Percentiles rank a stretch among this genome's conserved stretches.
Evolutionary conservation across 1,140 invertebrate genomes (phyloP).

Genomic region (Neoseiulus cucumeris): DNA sequence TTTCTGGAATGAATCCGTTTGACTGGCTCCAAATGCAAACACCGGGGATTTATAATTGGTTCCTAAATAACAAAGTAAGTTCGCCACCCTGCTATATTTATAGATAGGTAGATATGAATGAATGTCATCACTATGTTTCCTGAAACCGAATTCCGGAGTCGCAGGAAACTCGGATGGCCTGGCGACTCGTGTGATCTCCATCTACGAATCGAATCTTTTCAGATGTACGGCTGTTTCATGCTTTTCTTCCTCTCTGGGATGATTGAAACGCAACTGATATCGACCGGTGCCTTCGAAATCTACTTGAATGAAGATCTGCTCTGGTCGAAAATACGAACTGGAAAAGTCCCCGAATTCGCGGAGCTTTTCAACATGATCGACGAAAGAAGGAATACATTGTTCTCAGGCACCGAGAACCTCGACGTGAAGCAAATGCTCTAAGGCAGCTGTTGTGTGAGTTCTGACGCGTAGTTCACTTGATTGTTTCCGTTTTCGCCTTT

Average conservation of each 20-base stretch:
- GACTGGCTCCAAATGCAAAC: neutral
- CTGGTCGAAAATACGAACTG: constrained; percentile 95
- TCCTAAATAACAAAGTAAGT: neutral
- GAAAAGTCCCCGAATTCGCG: constrained; percentile 76
- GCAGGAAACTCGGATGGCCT: too few species aligned
- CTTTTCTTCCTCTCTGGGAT: constrained; percentile 83
- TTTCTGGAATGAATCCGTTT: neutral
- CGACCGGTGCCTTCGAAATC: constrained; percentile 97
- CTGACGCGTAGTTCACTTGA: too few species aligned
- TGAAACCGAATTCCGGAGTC: too few species aligned
- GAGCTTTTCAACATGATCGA: constrained; percentile 95
- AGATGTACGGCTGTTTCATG: constrained; percentile 82
- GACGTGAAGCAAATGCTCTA: too few species aligned
- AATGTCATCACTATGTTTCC: too few species aligned
- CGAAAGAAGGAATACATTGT: constrained; percentile 33
- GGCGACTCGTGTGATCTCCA: too few species aligned
- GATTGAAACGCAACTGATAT: constrained; percentile 76
- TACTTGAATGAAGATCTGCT: constrained; percentile 88
- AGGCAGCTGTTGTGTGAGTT: too few species aligned
- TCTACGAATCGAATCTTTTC: constrained; percentile 17
- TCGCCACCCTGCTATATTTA: too few species aligned
- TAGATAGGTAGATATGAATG: too few species aligned
- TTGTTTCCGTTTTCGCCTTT: too few species aligned
- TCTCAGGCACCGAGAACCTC: neutral
- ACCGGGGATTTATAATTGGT: neutral